Evolutionary conservation across 1,140 invertebrate genomes (phyloP).

Genomic region (Leptoteleia sp.): DNA sequence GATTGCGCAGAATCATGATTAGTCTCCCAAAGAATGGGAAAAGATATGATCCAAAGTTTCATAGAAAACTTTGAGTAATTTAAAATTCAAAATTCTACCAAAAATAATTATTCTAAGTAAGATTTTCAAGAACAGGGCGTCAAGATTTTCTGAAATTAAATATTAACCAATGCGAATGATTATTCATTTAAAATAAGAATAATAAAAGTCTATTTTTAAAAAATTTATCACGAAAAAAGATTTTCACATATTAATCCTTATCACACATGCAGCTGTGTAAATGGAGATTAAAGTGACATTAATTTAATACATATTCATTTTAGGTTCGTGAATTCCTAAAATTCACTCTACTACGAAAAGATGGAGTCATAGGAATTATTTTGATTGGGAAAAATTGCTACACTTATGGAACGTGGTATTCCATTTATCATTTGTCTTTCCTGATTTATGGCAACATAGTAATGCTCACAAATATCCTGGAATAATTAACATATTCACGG

Average conservation of each 20-base stretch:
- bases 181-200: too few species aligned
- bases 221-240: too few species aligned
- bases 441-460: slow-evolving; percentile 40
- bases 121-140: too few species aligned
- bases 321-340: slow-evolving; percentile 24
- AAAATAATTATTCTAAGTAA: too few species aligned
- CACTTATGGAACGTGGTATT: slow-evolving; percentile 36
- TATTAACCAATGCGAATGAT: background rate
- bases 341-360: slow-evolving; percentile 17
- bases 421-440: slow-evolving; percentile 47
- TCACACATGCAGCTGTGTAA: slow-evolving; percentile 38
- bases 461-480: slow-evolving; percentile 18
- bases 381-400: slow-evolving; percentile 48
- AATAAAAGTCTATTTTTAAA: too few species aligned
- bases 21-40: too few species aligned
- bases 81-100: too few species aligned
- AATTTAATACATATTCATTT: slow-evolving; percentile 15
- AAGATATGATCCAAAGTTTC: too few species aligned
- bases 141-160: too few species aligned
- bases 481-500: slow-evolving; percentile 42
- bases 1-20: too few species aligned
- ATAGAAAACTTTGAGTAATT: too few species aligned
- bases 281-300: slow-evolving; percentile 18
- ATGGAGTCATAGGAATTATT: slow-evolving; percentile 47
- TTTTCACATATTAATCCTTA: too few species aligned